Evolutionary conservation across 2,113 vertebrate genomes (phyloP).

Genomic region (Calypte anna): DNA sequence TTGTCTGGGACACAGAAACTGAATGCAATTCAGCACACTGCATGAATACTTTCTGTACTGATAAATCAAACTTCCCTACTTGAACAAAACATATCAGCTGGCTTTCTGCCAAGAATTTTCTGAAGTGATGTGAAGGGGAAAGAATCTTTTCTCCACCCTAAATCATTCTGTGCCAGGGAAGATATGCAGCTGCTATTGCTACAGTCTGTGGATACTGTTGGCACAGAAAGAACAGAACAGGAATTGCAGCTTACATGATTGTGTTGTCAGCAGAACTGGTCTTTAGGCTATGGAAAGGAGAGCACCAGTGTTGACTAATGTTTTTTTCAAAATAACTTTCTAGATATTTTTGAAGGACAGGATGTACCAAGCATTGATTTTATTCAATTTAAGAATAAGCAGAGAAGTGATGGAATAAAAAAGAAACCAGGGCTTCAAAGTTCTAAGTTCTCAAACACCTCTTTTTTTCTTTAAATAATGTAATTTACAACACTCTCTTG

Average conservation of each 20-base stretch:
- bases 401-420: neutral
- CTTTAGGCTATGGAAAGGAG: neutral
- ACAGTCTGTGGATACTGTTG: constrained; percentile 4
- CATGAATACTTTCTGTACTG: neutral
- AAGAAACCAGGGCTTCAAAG: neutral
- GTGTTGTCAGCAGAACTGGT: constrained; percentile 4
- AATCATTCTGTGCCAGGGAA: constrained; percentile 48
- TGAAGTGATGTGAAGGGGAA: constrained; percentile 57
- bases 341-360: neutral
- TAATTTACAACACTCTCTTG: neutral
- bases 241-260: neutral
- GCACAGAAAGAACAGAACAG: neutral
- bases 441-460: neutral
- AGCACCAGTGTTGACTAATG: neutral
- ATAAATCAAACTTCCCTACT: constrained; percentile 10
- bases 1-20: neutral
- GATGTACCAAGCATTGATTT: neutral
- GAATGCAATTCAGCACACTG: neutral
- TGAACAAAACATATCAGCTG: constrained; percentile 39
- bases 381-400: neutral
- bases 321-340: neutral
- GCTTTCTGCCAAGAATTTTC: constrained; percentile 46
- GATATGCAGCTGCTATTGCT: constrained; percentile 61
- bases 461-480: neutral
- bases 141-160: constrained; percentile 63